Percentiles rank a stretch among this genome's conserved stretches.
These are phyloP conservation scores for Caradrina kadenii DNA, from an alignment of 2,888 invertebrate genomes.

Conservation along the genomic window DNA sequence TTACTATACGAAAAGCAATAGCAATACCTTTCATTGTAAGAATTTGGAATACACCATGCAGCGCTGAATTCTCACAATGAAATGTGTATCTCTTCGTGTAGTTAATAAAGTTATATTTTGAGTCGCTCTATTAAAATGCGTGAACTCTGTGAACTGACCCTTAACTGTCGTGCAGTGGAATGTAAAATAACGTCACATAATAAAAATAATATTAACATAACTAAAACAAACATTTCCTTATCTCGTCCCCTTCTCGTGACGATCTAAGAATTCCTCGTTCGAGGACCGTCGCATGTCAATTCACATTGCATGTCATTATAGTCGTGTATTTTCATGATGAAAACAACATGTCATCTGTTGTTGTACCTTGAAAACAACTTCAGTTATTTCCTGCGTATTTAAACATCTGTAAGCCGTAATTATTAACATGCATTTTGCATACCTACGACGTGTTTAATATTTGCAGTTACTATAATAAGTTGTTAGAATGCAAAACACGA, in stretches of 20 bases:
- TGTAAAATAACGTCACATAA: neutral
- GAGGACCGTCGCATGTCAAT: slow-evolving; percentile 16
- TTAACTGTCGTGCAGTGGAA: no score
- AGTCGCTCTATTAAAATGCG: no score
- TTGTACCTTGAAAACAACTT: slow-evolving; percentile 28
- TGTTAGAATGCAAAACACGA: no score
- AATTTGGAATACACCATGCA: no score
- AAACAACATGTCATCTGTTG: slow-evolving; percentile 24
- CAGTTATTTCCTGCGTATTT: slow-evolving; percentile 33
- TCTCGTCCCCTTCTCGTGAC: slow-evolving; percentile 8
- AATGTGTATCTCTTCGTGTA: no score
- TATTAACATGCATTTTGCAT: slow-evolving; percentile 22
- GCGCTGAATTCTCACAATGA: no score
- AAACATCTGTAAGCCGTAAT: slow-evolving; percentile 13
- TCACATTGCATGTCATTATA: slow-evolving; percentile 28
- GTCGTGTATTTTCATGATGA: slow-evolving; percentile 28
- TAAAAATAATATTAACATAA: neutral
- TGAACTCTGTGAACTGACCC: no score
- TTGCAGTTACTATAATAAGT: neutral
- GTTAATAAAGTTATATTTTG: no score
- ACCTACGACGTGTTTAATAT: no score
- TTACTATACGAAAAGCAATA: no score
- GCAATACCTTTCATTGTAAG: no score
- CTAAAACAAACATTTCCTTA: neutral
- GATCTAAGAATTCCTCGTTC: slow-evolving; percentile 10